Conservation (phyloP, 2,113 vertebrate species). For the Takifugu flavidus region DNA sequence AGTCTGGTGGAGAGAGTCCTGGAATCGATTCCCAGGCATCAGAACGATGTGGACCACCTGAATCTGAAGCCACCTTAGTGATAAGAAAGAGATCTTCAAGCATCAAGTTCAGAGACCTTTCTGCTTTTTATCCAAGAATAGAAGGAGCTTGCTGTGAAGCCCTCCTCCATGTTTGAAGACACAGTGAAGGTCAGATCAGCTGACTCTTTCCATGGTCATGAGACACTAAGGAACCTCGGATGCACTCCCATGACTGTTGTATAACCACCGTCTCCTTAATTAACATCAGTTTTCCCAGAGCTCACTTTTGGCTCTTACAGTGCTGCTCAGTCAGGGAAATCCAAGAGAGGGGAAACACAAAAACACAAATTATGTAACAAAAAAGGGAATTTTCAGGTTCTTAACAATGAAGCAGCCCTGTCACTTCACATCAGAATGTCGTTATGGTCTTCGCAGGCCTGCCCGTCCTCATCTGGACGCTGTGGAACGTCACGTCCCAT, state of each 20-base stretch:
- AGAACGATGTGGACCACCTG: conserved; percentile 28
- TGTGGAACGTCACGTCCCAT: conserved; percentile 12
- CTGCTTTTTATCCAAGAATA: background rate
- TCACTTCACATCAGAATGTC: background rate
- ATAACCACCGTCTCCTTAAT: conserved; percentile 20
- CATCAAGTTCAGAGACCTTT: no score
- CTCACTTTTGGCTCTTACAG: background rate
- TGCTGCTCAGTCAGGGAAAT: background rate
- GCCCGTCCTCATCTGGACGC: background rate
- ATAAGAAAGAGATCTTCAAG: no score
- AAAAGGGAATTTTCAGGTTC: background rate
- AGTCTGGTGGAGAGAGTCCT: no score
- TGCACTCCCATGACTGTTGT: conserved; percentile 37
- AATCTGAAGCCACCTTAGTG: background rate
- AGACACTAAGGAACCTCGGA: conserved; percentile 20
- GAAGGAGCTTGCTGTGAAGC: background rate
- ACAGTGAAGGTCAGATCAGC: conserved; percentile 1
- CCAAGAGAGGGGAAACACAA: background rate
- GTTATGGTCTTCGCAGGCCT: conserved; percentile 13
- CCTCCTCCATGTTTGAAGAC: background rate
- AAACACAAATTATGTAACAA: background rate
- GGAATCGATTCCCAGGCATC: conserved; percentile 40
- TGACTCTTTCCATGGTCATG: conserved; percentile 28
- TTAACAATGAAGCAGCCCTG: background rate
- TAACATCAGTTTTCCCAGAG: conserved; percentile 6